These are phyloP conservation scores for Mechanitis messenoides DNA, from an alignment of 2,888 invertebrate species.

Conservation along the genomic window DNA sequence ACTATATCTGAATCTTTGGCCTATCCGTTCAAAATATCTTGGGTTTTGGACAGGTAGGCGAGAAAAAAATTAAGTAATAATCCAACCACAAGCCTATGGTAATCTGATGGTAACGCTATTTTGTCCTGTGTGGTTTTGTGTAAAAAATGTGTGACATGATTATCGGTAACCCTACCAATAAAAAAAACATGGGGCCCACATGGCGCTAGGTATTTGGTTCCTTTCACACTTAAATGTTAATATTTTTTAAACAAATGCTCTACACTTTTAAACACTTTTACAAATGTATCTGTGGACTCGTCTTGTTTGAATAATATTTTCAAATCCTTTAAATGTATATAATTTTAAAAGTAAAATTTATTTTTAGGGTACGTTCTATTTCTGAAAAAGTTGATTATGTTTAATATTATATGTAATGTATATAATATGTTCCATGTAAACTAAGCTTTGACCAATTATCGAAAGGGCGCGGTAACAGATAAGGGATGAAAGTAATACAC, in stretches of 20 bases:
- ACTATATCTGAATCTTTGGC: conserved; percentile 52
- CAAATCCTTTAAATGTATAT: no score
- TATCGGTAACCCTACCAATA: conserved; percentile 59
- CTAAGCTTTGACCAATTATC: conserved; percentile 53
- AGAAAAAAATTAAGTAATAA: conserved; percentile 74
- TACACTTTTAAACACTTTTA: no score
- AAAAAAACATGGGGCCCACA: conserved; percentile 56
- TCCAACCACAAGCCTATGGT: conserved; percentile 70
- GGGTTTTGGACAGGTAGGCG: conserved; percentile 66
- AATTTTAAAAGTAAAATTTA: no score
- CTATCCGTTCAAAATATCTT: conserved; percentile 55
- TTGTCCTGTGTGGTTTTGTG: conserved; percentile 74
- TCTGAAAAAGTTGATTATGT: not conserved
- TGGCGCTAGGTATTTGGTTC: conserved; percentile 21
- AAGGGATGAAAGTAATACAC: conserved; percentile 73
- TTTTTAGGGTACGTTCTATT: no score
- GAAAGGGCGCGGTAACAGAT: conserved; percentile 53
- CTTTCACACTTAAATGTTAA: conserved; percentile 6
- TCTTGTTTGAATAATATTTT: no score
- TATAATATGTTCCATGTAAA: conserved; percentile 44
- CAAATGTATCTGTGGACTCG: no score
- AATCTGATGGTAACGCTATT: conserved; percentile 76
- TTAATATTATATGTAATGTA: conserved; percentile 2
- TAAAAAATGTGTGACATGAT: conserved; percentile 74
- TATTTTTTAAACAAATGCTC: not conserved